Evolutionary conservation across 1,140 invertebrate genomes (phyloP).

Genomic region (Drosophila kepulauana): DNA sequence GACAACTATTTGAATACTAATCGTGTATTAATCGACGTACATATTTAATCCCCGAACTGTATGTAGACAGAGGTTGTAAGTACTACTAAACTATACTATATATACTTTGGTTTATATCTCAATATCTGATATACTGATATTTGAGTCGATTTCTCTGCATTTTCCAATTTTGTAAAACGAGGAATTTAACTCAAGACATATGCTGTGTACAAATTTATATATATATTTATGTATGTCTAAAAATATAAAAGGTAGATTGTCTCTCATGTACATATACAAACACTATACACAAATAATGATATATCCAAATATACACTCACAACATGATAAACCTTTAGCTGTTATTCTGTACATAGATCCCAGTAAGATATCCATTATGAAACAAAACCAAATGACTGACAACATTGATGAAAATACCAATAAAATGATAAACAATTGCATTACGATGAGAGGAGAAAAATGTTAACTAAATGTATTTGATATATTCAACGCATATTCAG

Average conservation of each 20-base stretch:
- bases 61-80: conserved; percentile 49
- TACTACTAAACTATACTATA: neutral
- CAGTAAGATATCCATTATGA: conserved; percentile 24
- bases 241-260: conserved; percentile 8
- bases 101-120: too few species aligned
- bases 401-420: conserved; percentile 43
- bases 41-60: conserved; percentile 37
- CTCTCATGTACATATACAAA: conserved; percentile 58
- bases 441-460: conserved; percentile 55
- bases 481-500: conserved; percentile 52
- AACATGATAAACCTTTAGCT: conserved; percentile 57
- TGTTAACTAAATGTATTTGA: conserved; percentile 80
- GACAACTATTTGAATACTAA: conserved; percentile 60
- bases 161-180: conserved; percentile 47
- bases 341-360: conserved; percentile 68
- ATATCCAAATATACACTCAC: conserved; percentile 36
- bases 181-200: conserved; percentile 73
- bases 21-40: conserved; percentile 39
- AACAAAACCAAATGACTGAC: conserved; percentile 57
- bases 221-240: conserved; percentile 64
- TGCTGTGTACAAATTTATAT: conserved; percentile 78
- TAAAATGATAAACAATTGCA: conserved; percentile 28
- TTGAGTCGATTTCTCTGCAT: conserved; percentile 41
- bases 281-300: conserved; percentile 22
- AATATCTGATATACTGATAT: neutral